Conservation (phyloP, 2,113 vertebrate species). For the Nannospalax galili region DNA sequence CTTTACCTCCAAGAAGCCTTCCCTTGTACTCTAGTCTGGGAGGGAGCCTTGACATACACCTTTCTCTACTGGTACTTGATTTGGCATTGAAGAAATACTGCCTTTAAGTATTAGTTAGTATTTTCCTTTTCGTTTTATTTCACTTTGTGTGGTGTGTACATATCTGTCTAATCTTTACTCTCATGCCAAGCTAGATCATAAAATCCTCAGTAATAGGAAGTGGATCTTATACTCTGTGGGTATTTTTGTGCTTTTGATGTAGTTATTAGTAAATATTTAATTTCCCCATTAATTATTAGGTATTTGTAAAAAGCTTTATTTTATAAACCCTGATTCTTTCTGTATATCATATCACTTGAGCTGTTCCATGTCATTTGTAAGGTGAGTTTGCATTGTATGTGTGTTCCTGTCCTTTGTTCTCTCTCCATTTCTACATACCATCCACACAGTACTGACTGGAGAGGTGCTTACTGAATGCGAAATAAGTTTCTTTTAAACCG, state of each 20-base stretch:
- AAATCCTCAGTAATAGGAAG: background rate
- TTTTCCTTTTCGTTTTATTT: background rate
- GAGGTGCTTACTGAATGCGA: background rate
- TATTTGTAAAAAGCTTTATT: background rate
- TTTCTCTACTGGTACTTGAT: background rate
- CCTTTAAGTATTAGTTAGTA: background rate
- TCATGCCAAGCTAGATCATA: background rate
- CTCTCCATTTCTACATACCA: background rate
- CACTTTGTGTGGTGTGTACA: background rate
- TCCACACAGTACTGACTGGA: background rate
- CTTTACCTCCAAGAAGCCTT: background rate
- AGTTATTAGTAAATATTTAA: conserved; percentile 37
- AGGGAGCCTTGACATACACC: background rate
- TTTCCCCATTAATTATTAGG: background rate
- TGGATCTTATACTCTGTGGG: background rate
- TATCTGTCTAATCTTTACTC: background rate
- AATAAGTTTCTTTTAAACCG: background rate
- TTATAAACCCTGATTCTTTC: background rate
- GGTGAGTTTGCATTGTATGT: background rate
- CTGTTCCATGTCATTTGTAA: background rate
- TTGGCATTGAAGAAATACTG: background rate
- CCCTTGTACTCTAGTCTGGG: background rate
- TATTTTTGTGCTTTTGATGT: background rate
- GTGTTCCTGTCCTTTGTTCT: background rate
- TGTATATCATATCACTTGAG: background rate